Evolutionary conservation across 2,113 vertebrate species (phyloP).

Genomic region (Monarcha castaneiventris): DNA sequence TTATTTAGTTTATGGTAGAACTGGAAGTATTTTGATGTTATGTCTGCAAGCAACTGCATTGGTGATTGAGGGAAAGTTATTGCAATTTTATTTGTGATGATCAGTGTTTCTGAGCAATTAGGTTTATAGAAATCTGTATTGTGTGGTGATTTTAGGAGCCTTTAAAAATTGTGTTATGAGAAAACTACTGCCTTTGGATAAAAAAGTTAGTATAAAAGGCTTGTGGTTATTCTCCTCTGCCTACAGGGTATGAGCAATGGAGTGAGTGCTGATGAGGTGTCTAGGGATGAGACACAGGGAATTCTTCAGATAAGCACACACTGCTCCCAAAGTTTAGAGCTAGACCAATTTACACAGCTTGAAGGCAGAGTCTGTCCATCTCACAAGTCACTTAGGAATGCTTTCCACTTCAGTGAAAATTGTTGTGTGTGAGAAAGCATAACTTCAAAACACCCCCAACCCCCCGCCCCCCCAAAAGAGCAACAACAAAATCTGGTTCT

Average conservation of each 20-base stretch:
- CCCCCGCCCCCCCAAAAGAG: rapidly evolving
- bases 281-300: not conserved
- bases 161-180: not conserved
- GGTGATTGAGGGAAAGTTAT: not conserved
- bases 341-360: not conserved
- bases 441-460: not conserved
- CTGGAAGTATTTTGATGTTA: not conserved
- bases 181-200: not conserved
- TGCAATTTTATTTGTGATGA: not conserved
- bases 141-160: not conserved
- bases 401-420: slow-evolving; percentile 35
- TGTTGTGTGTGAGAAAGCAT: not conserved
- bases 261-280: not conserved
- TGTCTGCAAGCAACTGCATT: not conserved
- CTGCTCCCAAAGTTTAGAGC: not conserved
- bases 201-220: not conserved
- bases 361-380: not conserved
- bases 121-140: not conserved
- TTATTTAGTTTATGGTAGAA: not conserved
- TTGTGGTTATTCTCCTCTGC: not conserved
- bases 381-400: not conserved
- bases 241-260: not conserved
- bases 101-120: not conserved
- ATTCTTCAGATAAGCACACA: not conserved
- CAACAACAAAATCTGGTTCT: not conserved